A percentile compares a stretch with the other conserved stretches of the same genome.
These are phyloP conservation scores for Zaprionus ghesquierei DNA, from an alignment of 1,140 invertebrate genomes.

Conservation along the genomic window DNA sequence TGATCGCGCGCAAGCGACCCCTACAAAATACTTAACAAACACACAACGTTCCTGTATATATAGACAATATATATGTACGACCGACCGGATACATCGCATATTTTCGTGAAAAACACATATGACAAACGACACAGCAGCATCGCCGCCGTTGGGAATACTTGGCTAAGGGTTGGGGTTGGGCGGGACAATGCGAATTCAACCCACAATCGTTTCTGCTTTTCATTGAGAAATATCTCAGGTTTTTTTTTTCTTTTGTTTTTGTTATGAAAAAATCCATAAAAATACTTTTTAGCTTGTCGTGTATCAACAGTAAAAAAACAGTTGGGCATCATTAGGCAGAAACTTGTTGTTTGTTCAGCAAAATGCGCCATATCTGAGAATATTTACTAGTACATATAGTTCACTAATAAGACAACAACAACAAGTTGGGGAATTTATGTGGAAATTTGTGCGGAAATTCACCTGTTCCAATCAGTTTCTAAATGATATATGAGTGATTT, in stretches of 20 bases:
- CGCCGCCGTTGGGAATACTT: conserved; percentile 19
- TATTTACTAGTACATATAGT: conserved; percentile 32
- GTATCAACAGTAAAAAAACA: conserved; percentile 4
- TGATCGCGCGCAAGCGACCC: conserved; percentile 47
- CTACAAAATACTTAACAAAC: conserved; percentile 34
- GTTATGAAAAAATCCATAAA: conserved; percentile 61
- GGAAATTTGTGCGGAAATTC: conserved; percentile 41
- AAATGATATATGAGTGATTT: background rate
- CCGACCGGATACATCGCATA: conserved; percentile 59
- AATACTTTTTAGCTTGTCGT: conserved; percentile 43
- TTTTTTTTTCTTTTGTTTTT: conserved; percentile 23
- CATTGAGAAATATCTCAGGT: conserved; percentile 64
- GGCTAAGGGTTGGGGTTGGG: conserved; percentile 15
- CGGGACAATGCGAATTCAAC: background rate
- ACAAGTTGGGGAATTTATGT: conserved; percentile 16
- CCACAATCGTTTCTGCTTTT: conserved; percentile 44
- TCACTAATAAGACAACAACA: conserved; percentile 8
- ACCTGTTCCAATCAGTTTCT: conserved; percentile 63
- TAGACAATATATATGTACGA: conserved; percentile 24
- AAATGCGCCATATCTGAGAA: conserved; percentile 39
- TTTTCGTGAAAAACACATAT: conserved; percentile 65
- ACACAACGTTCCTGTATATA: conserved; percentile 19
- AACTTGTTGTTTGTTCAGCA: conserved; percentile 17
- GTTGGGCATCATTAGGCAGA: conserved; percentile 16
- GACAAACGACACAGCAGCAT: conserved; percentile 37